Conservation (phyloP, 2,113 vertebrate species). For the Aramus guarauna region DNA sequence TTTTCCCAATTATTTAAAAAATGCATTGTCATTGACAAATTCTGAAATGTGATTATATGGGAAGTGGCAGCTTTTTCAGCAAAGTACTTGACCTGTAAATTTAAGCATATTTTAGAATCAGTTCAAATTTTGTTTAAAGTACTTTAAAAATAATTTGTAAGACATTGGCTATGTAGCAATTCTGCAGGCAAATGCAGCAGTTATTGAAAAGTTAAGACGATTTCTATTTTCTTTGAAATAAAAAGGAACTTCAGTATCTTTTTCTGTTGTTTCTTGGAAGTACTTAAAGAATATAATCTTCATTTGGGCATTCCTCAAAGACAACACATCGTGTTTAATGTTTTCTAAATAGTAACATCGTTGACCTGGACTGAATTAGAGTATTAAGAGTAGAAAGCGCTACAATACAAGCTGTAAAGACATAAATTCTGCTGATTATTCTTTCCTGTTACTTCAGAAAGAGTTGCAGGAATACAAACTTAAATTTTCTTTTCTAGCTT, state of each 20-base stretch:
- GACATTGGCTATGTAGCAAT: background rate
- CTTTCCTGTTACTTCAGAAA: background rate
- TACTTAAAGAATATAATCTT: background rate
- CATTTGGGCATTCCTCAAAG: background rate
- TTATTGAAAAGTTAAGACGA: background rate
- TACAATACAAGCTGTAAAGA: background rate
- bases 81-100: background rate
- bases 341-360: background rate
- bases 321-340: background rate
- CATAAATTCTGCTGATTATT: background rate
- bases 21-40: background rate
- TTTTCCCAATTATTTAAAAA: background rate
- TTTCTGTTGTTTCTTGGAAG: background rate
- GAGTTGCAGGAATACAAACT: background rate
- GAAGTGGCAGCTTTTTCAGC: background rate
- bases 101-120: background rate
- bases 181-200: background rate
- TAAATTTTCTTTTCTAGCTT: background rate
- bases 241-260: background rate
- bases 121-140: background rate
- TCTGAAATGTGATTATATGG: background rate
- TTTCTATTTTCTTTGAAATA: background rate
- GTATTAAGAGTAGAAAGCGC: background rate
- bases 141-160: background rate
- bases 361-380: background rate